Percentiles rank a stretch among this genome's conserved stretches.
These are phyloP conservation scores for Rhinogobio ventralis DNA, from an alignment of 2,797 vertebrate genomes.

Conservation along the genomic window DNA sequence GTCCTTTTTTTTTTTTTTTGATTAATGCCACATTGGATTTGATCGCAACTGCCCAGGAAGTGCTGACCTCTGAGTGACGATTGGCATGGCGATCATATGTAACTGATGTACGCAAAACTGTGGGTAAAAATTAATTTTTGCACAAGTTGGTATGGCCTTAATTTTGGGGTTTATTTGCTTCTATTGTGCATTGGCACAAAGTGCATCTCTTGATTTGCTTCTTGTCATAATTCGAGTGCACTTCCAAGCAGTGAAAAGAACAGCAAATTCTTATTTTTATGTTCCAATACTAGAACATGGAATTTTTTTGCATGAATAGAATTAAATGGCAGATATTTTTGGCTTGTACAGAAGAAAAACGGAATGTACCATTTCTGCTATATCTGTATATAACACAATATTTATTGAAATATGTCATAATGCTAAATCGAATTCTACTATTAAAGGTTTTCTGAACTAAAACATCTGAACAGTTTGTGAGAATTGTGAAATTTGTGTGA, in stretches of 20 bases:
- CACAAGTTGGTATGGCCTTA: slow-evolving; percentile 92
- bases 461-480: slow-evolving; percentile 78
- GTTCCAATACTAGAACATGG: slow-evolving; percentile 79
- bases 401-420: slow-evolving; percentile 97
- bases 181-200: slow-evolving; percentile 84
- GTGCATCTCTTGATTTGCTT: slow-evolving; percentile 83
- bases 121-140: slow-evolving; percentile 72
- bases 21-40: slow-evolving; percentile 18
- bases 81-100: slow-evolving; percentile 63
- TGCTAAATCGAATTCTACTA: slow-evolving; percentile 90
- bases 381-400: slow-evolving; percentile 96
- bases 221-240: slow-evolving; percentile 76
- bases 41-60: slow-evolving; percentile 45
- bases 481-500: slow-evolving; percentile 76
- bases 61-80: slow-evolving; percentile 56
- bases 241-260: slow-evolving; percentile 71
- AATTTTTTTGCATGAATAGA: slow-evolving; percentile 93
- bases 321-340: slow-evolving; percentile 91
- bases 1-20: slow-evolving; percentile 6
- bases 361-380: slow-evolving; percentile 98
- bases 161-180: slow-evolving; percentile 84
- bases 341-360: slow-evolving; percentile 92
- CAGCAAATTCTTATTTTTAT: slow-evolving; percentile 83
- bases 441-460: slow-evolving; percentile 94
- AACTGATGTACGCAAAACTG: slow-evolving; percentile 70